Conservation (phyloP, 1,140 invertebrate genomes). For the Tetramorium simillimum region DNA sequence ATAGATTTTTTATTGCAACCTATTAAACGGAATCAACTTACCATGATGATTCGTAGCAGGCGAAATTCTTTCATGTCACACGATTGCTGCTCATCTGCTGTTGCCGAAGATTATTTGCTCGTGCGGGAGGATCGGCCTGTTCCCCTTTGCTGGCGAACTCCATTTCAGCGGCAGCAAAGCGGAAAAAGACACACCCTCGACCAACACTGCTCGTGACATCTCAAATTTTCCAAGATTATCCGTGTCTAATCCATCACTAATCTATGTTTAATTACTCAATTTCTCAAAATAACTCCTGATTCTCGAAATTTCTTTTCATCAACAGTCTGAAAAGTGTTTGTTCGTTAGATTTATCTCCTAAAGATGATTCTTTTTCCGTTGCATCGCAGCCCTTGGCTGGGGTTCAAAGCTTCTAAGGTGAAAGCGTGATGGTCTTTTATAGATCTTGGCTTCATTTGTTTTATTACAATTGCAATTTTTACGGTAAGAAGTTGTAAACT, state of each 20-base stretch:
- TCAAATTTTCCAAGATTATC: not conserved
- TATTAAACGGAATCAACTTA: constrained; percentile 49
- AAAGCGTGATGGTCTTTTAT: not conserved
- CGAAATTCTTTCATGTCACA: not conserved
- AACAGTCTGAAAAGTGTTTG: constrained; percentile 1
- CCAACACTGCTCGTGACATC: constrained; percentile 53
- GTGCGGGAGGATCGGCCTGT: constrained; percentile 80
- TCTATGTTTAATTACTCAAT: not conserved
- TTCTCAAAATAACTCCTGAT: not conserved
- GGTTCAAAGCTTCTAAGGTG: not conserved
- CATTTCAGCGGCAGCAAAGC: constrained; percentile 81
- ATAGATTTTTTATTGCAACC: not conserved
- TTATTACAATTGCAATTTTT: not conserved
- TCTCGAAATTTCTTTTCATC: not conserved
- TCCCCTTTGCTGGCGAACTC: constrained; percentile 81
- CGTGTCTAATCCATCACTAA: not conserved
- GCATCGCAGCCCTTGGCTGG: not conserved
- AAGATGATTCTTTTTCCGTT: not conserved
- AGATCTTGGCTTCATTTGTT: not conserved
- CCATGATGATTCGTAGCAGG: constrained; percentile 7
- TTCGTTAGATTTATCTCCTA: not conserved
- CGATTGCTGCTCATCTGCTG: constrained; percentile 11
- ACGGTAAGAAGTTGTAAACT: not conserved
- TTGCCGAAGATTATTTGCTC: constrained; percentile 67
- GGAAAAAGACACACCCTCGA: constrained; percentile 82